Conservation (phyloP, 2,113 vertebrate species). For the Nannobrachium achirus region DNA sequence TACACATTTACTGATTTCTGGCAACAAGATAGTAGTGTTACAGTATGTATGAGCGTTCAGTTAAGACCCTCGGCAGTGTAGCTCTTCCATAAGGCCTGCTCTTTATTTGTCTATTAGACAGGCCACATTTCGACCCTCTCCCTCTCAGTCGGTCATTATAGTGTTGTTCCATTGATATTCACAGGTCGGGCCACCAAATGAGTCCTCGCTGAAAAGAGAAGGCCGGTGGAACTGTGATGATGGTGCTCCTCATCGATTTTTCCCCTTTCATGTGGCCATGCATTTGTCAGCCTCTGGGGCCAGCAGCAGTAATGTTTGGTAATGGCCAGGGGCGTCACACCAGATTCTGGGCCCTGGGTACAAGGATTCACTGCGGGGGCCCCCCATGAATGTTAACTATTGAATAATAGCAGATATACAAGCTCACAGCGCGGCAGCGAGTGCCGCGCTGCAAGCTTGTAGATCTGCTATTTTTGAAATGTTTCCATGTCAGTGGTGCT, state of each 20-base stretch:
- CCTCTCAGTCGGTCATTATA: conserved; percentile 27
- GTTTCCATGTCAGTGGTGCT: too few relatives aligned
- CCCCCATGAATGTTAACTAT: too few relatives aligned
- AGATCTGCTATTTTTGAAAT: too few relatives aligned
- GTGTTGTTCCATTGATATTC: conserved; percentile 34
- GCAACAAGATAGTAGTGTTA: conserved; percentile 20
- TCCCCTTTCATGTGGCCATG: background rate
- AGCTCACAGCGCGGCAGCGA: too few relatives aligned
- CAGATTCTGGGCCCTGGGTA: too few relatives aligned
- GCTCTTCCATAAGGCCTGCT: conserved; percentile 57
- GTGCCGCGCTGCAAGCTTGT: too few relatives aligned
- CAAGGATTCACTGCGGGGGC: too few relatives aligned
- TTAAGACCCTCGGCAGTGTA: conserved; percentile 40
- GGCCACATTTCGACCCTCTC: conserved; percentile 23
- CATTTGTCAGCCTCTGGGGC: conserved; percentile 15
- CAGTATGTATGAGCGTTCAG: conserved; percentile 29
- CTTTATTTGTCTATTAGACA: conserved; percentile 67
- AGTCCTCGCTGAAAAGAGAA: conserved; percentile 23
- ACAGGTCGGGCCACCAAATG: conserved; percentile 28
- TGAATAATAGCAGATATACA: too few relatives aligned
- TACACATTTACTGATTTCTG: conserved; percentile 30
- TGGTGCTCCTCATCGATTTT: conserved; percentile 8
- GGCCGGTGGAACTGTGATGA: conserved; percentile 27
- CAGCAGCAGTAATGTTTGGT: conserved; percentile 18
- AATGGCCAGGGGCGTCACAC: too few relatives aligned